Evolutionary conservation across 2,113 vertebrate species (phyloP).

Genomic region (Calidris pugnax): DNA sequence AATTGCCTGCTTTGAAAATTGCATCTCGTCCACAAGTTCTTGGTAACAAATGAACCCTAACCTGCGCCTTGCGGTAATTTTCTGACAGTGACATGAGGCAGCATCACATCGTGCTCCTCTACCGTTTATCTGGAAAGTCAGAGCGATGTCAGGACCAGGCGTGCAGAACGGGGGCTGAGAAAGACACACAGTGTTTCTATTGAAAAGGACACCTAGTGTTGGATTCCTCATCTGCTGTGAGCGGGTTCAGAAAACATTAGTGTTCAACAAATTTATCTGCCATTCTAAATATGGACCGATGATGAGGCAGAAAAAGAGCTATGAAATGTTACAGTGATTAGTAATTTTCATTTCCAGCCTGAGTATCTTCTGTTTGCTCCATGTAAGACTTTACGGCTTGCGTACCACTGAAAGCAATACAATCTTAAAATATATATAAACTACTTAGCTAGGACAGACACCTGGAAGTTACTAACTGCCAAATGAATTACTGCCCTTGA

Average conservation of each 20-base stretch:
- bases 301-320: neutral
- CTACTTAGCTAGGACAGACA: neutral
- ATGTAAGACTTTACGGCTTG: neutral
- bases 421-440: neutral
- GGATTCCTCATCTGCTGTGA: neutral
- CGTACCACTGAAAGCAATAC: neutral
- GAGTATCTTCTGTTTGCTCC: neutral
- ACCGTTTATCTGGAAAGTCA: neutral
- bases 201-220: neutral
- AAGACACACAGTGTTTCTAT: neutral
- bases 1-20: neutral
- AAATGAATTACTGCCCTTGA: neutral
- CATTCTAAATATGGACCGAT: neutral
- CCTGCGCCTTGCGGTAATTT: neutral
- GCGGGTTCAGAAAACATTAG: neutral
- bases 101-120: neutral
- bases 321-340: neutral
- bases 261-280: neutral
- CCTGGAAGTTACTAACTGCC: neutral
- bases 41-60: neutral
- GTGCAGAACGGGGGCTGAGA: neutral
- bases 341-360: neutral
- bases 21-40: neutral
- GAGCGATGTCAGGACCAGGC: neutral
- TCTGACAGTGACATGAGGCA: neutral